Percentiles rank a stretch among this genome's conserved stretches.
Conservation (phyloP, 1,140 invertebrate species). For the Popillia japonica region DNA sequence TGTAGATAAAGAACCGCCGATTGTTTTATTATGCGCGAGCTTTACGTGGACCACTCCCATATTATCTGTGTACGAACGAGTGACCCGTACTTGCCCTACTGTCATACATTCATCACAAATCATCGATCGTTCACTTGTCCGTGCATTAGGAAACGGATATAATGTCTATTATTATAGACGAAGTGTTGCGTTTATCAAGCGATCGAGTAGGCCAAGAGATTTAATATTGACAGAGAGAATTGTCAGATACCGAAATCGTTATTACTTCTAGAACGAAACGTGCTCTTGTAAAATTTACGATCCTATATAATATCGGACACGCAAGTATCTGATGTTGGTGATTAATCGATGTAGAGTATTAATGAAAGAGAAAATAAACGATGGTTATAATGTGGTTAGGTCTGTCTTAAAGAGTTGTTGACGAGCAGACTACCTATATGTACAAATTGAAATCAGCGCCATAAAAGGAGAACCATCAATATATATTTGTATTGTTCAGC, state of each 20-base stretch:
- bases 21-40: slow-evolving; percentile 42
- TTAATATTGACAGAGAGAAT: neutral
- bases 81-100: slow-evolving; percentile 47
- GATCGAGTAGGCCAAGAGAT: neutral
- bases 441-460: neutral
- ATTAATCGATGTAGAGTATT: slow-evolving; percentile 1
- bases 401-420: neutral
- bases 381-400: neutral
- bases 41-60: slow-evolving; percentile 42
- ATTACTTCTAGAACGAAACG: neutral
- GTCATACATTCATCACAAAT: slow-evolving; percentile 42
- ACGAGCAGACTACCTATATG: neutral
- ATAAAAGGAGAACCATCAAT: slow-evolving; percentile 1
- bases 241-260: neutral
- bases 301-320: neutral
- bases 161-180: neutral
- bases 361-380: slow-evolving; percentile 7
- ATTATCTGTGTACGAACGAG: slow-evolving; percentile 44
- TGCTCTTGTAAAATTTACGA: neutral
- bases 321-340: neutral
- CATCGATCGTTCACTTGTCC: neutral
- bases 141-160: neutral
- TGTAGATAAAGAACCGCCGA: neutral
- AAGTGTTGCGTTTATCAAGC: neutral
- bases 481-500: neutral